A percentile compares a stretch with the other conserved stretches of the same genome.
Evolutionary conservation across 2,113 vertebrate species (phyloP).

Genomic region (Sarotherodon lohbergeri): DNA sequence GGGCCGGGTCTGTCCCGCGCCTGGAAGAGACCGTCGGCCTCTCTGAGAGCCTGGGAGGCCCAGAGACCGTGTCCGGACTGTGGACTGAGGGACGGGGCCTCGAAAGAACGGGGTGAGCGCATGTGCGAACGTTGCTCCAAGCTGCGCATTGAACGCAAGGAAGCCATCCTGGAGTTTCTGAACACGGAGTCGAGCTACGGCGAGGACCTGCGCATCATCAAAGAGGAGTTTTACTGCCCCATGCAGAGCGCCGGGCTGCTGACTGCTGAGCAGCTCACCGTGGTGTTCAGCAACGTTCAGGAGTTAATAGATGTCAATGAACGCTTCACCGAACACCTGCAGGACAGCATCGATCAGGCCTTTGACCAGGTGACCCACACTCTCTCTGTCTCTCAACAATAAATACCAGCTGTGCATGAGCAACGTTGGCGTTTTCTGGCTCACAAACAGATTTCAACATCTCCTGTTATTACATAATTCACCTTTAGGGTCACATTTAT

Average conservation of each 20-base stretch:
- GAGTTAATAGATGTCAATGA: constrained; percentile 86
- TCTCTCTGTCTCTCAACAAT: not conserved
- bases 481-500: not conserved
- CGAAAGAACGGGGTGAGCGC: constrained; percentile 65
- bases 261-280: constrained; percentile 79
- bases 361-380: constrained; percentile 78
- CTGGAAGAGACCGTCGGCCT: constrained; percentile 78
- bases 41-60: constrained; percentile 78
- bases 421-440: not conserved
- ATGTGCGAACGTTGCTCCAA: constrained; percentile 84
- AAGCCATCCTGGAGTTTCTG: constrained; percentile 88
- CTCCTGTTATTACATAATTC: not conserved
- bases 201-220: constrained; percentile 85
- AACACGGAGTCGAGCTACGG: constrained; percentile 87
- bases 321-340: constrained; percentile 83
- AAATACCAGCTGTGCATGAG: not conserved
- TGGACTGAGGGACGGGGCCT: constrained; percentile 74
- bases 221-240: constrained; percentile 85
- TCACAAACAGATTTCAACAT: not conserved
- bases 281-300: constrained; percentile 86
- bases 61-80: constrained; percentile 84
- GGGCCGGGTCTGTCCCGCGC: constrained; percentile 77
- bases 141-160: constrained; percentile 83
- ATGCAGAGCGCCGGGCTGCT: constrained; percentile 85
- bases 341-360: constrained; percentile 85